Conservation (phyloP, 1,140 invertebrate species). For the Camponotus floridanus region DNA sequence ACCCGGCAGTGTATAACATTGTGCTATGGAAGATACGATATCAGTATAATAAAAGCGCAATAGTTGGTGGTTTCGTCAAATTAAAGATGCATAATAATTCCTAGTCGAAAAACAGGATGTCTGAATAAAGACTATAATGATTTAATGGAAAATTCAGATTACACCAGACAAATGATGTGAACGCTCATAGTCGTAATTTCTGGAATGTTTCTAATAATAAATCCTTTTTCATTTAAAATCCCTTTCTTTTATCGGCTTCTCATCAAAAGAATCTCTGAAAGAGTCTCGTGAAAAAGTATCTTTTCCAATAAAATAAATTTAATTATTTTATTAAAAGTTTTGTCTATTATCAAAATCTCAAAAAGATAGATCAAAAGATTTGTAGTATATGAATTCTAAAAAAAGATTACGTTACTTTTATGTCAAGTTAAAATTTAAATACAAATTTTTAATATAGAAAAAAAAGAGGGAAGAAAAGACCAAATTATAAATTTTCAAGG, state of each 20-base stretch:
- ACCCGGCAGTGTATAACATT: not conserved
- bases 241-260: not conserved
- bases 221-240: slow-evolving; percentile 1
- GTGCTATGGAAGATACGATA: not conserved
- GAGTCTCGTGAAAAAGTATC: not conserved
- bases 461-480: not conserved
- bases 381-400: not conserved
- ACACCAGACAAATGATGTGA: not conserved
- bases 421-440: not conserved
- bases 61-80: not conserved
- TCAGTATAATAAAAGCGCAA: not conserved
- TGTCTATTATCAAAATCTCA: not conserved
- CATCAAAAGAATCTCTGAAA: not conserved
- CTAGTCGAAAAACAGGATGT: not conserved
- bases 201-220: slow-evolving; percentile 10
- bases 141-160: slow-evolving; percentile 12
- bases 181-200: not conserved
- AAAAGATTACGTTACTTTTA: slow-evolving; percentile 5
- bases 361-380: not conserved
- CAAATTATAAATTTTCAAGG: not conserved
- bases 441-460: not conserved
- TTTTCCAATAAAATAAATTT: not conserved
- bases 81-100: not conserved
- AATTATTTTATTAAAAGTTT: not conserved
- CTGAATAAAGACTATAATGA: not conserved